Evolutionary conservation across 37 sponge, comb jelly and placozoan species (phyloP), one percentile per base, ranked within the genome.

Genomic region (Beroe forskalii): DNA sequence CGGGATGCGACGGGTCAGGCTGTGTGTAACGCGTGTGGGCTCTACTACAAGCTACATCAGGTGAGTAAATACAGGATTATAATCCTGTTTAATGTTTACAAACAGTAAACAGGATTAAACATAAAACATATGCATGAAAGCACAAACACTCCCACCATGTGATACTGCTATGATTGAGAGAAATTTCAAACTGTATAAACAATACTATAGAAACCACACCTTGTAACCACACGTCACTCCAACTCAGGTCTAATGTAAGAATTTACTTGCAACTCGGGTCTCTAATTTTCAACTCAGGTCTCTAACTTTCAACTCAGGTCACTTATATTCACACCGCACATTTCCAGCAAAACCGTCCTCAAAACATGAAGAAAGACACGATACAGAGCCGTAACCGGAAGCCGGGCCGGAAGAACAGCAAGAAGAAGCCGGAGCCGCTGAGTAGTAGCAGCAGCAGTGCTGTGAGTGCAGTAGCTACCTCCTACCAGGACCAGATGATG

Each of bases 1-100:
- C 67, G 97, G 39, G 91, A 93, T 35, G 93, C 75, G 23, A 12
- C 75, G 31, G 75, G 75, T 3, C 75, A 72, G 39, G 75, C 75
- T 12, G 75, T 72, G 8, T 72, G 75, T 32, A 72, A 72, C 75
- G 75, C 75, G 20, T 72, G 75, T 30, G 75, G 75, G 35, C 39
- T 72, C 9, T 72, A 72, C 75, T 72, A 72, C 75, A 72, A 72
- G 39, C 75, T 72, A 30, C 75, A 72, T 72, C 75, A 72, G 37
- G 75, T 72, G 35, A 36, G n/a, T n/a, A 27, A 55, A 20, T 55
- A 55, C 60, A 55, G 17, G 60, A 9, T 55, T 55, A 55, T 55
- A 55, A 55, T n/a, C n/a, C n/a, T n/a, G n/a, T n/a, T n/a, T n/a
- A n/a, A n/a, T n/a, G n/a, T n/a, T n/a, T n/a, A n/a, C n/a, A n/a